phyloP scores from a whole-genome alignment of 2,113 vertebrate genomes.

The Pteruthius melanotis region DNA sequence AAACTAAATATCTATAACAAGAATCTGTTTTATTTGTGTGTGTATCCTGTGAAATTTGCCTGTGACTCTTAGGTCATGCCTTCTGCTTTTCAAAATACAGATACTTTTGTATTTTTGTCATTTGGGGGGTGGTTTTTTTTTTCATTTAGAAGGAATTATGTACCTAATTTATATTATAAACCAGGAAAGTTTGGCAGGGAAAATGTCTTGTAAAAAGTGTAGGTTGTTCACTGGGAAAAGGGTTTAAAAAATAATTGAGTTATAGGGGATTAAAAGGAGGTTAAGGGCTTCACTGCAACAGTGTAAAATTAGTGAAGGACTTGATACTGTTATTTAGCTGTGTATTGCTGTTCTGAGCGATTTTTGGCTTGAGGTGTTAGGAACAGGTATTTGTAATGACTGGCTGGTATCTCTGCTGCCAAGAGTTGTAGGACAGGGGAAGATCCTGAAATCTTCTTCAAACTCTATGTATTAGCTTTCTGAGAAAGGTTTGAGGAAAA shows the following conservation, averaged over 20 bases:
- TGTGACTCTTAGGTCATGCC: background rate
- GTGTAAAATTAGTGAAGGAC: background rate
- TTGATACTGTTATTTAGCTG: background rate
- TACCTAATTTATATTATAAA: background rate
- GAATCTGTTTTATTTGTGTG: background rate
- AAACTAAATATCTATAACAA: background rate
- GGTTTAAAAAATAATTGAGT: background rate
- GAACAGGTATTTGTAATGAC: background rate
- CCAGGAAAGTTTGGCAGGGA: background rate
- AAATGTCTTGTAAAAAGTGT: background rate
- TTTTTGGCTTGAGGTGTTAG: background rate
- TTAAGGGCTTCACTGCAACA: background rate
- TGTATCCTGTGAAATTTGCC: background rate
- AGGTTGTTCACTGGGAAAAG: background rate
- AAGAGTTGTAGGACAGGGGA: background rate
- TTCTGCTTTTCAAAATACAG: background rate
- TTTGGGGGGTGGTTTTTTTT: background rate
- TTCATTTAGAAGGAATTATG: background rate
- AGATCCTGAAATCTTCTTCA: background rate
- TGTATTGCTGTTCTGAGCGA: background rate
- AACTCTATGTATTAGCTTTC: background rate
- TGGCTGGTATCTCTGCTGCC: background rate
- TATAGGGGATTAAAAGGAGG: background rate
- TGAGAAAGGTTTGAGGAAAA: background rate
- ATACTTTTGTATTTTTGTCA: background rate